phyloP scores from a whole-genome alignment of 37 sponge, comb jelly and placozoan species.

The Ephydatia muelleri region DNA sequence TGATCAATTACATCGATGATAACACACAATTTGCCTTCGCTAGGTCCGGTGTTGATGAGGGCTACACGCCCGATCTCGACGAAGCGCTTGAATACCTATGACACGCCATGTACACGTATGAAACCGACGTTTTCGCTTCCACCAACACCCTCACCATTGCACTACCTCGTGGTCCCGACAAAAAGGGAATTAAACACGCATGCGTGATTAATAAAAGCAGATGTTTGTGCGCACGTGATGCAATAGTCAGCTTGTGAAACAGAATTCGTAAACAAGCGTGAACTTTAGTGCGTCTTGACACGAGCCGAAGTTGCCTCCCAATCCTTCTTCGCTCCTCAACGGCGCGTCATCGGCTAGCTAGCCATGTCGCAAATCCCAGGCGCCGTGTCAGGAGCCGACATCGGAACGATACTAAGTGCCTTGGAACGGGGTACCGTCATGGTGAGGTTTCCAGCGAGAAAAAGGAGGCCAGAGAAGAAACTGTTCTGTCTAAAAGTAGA shows the following conservation, averaged over 20 bases:
- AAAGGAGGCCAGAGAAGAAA: slow-evolving; percentile 57
- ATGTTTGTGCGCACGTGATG: neutral
- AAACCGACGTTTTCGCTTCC: neutral
- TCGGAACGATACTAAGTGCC: slow-evolving; percentile 48
- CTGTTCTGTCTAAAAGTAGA: slow-evolving; percentile 64
- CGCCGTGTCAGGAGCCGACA: slow-evolving; percentile 23
- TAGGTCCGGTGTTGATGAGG: slow-evolving; percentile 68
- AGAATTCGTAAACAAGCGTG: neutral
- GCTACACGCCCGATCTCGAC: slow-evolving; percentile 95
- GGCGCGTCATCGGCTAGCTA: neutral
- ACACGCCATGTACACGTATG: neutral
- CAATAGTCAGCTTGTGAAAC: neutral
- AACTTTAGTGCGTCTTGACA: neutral
- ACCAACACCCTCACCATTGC: neutral
- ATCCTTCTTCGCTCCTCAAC: neutral
- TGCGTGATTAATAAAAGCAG: neutral
- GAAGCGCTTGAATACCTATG: slow-evolving; percentile 88
- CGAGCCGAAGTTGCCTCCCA: neutral
- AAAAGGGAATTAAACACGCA: neutral
- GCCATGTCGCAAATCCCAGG: neutral
- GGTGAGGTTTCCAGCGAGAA: slow-evolving; percentile 55
- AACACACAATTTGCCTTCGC: slow-evolving; percentile 85
- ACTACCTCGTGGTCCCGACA: neutral
- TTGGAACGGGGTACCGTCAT: slow-evolving; percentile 79
- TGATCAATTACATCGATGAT: slow-evolving; percentile 97